Evolutionary conservation across 2,113 vertebrate genomes (phyloP).

Genomic region (Chloropsis cyanopogon): DNA sequence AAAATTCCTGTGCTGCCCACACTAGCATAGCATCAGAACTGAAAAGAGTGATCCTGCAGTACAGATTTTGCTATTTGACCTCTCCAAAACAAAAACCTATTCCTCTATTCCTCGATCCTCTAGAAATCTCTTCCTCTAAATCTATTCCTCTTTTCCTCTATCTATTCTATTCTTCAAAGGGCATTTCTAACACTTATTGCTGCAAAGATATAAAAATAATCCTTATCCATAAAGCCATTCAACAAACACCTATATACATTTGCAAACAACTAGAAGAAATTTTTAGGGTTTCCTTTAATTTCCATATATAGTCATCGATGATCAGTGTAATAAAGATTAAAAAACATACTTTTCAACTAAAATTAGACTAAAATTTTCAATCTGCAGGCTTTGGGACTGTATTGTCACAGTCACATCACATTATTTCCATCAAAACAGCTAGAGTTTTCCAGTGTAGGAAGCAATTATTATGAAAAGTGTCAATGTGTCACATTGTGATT

Average conservation of each 20-base stretch:
- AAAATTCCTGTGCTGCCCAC: neutral
- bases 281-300: neutral
- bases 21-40: neutral
- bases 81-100: neutral
- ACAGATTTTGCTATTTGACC: neutral
- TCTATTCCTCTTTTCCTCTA: no score
- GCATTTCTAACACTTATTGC: neutral
- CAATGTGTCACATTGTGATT: neutral
- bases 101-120: neutral
- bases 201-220: neutral
- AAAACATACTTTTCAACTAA: neutral
- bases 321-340: neutral
- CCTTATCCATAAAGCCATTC: neutral
- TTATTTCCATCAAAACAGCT: constrained; percentile 43
- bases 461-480: constrained; percentile 46
- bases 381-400: neutral
- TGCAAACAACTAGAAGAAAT: neutral
- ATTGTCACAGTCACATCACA: constrained; percentile 23
- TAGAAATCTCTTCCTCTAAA: no score
- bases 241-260: neutral
- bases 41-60: neutral
- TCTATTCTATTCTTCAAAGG: neutral
- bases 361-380: neutral
- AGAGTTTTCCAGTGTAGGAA: constrained; percentile 46
- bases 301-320: neutral